Conservation (phyloP, 2,888 invertebrate genomes). For the Furcula furcula region DNA sequence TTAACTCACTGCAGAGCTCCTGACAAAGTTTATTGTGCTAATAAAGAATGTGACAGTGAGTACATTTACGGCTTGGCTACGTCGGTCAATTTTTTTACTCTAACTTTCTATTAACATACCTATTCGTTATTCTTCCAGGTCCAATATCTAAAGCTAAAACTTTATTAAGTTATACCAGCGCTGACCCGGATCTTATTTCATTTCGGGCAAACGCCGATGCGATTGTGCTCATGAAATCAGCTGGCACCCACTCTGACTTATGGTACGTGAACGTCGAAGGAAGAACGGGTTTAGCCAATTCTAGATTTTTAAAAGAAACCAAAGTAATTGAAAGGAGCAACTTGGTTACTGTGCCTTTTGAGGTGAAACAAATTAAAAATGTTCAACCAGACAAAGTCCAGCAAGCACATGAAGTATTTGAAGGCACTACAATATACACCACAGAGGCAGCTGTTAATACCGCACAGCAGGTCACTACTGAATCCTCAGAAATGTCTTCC, state of each 20-base stretch:
- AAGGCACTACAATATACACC: conserved; percentile 85
- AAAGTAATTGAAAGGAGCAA: conserved; percentile 68
- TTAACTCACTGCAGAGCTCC: conserved; percentile 77
- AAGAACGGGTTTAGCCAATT: conserved; percentile 85
- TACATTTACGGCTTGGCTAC: conserved; percentile 23
- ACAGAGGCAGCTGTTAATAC: conserved; percentile 39
- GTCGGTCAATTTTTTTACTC: conserved; percentile 38
- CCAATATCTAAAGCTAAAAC: conserved; percentile 85
- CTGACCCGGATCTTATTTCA: conserved; percentile 81
- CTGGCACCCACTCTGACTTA: conserved; percentile 80
- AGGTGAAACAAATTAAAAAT: conserved; percentile 21
- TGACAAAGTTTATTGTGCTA: conserved; percentile 86
- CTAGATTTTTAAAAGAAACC: conserved; percentile 81
- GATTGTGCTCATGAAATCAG: conserved; percentile 86
- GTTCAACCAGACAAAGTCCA: conserved; percentile 68
- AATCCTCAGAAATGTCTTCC: conserved; percentile 13
- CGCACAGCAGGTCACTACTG: conserved; percentile 28
- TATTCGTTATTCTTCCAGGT: conserved; percentile 66
- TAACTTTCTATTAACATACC: conserved; percentile 37
- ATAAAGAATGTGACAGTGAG: conserved; percentile 86
- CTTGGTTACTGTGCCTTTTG: conserved; percentile 54
- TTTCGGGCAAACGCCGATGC: conserved; percentile 82
- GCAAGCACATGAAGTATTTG: conserved; percentile 78
- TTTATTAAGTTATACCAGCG: conserved; percentile 78
- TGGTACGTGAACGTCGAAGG: conserved; percentile 88